Evolutionary conservation across 2,888 invertebrate genomes (phyloP), one percentile per base, ranked within the genome.

Genomic region (Callyntrura guangdongensis): DNA sequence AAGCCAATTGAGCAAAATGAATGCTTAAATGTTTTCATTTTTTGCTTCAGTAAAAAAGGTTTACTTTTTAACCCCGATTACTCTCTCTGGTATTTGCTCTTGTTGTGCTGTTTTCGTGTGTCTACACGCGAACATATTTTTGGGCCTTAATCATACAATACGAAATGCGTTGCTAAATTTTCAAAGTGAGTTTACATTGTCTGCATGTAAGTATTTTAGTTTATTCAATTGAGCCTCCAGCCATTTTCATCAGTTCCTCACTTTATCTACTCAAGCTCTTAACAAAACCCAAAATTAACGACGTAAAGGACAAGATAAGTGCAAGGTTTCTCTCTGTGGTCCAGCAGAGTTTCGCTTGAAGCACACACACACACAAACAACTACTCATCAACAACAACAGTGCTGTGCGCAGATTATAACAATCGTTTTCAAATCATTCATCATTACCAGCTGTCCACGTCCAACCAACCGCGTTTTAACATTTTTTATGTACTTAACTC

Each of bases 261-360:
- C 25, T 25, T 53, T 53, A 47, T 22, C 4, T 5, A 14, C n/a
- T 3, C 27, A 67, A 67, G 27, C 61, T 6, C 25, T 81, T 81
- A 53, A 59, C 36, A 53, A 81, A 84, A 64, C 47, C 72, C 69
- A n/a, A 84, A 86, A 77, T 85, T 56, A 45, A 47, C 20, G 47
- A 61, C 47, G 77, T 74, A 49, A 69, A 17, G n/a, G n/a, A n/a
- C n/a, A n/a, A n/a, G 36, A 59, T 72, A 86, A 77, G 86, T 86
- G 86, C 77, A 64, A 77, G 86, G 86, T 49, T 86, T 86, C 77
- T n/a, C n/a, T 64, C 74, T 77, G 86, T 86, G 86, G 86, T 86
- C 86, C 77, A 77, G 86, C 72, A 47, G 53, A 77, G 49, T 2
- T 77, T 1, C 0, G 49, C 61, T 49, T 56, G 22, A 61, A 61